Conservation (phyloP, 2,113 vertebrate species). For the Saguinus imperator region DNA sequence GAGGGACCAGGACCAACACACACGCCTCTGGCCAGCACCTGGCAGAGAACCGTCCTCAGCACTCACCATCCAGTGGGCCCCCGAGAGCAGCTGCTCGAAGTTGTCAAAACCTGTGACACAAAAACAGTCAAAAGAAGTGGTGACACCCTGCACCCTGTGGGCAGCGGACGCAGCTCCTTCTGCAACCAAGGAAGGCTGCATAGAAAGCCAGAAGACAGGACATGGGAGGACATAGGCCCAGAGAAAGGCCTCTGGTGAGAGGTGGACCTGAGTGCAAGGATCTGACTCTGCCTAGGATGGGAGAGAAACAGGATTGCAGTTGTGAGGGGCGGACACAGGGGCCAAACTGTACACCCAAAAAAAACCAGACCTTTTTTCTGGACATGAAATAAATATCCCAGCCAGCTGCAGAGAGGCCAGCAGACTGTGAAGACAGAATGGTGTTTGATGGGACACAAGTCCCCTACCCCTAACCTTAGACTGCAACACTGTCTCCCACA, state of each 20-base stretch:
- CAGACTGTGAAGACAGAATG: background rate
- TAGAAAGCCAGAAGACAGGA: background rate
- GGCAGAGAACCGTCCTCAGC: background rate
- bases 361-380: background rate
- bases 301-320: background rate
- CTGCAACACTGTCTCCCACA: accelerated
- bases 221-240: background rate
- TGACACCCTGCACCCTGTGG: background rate
- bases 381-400: background rate
- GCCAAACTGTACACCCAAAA: background rate
- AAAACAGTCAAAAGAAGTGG: conserved; percentile 53
- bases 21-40: background rate
- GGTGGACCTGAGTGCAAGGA: background rate
- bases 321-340: background rate
- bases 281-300: background rate
- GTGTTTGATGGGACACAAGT: background rate
- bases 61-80: conserved; percentile 99
- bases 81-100: conserved; percentile 94
- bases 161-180: background rate
- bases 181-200: background rate
- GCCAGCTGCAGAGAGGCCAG: background rate
- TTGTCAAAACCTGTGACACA: conserved; percentile 86
- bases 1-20: accelerated
- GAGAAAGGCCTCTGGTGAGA: background rate
- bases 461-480: background rate